Base-by-base conservation (phyloP, 2,113 vertebrate species). In the Sturnira hondurensis region DNA sequence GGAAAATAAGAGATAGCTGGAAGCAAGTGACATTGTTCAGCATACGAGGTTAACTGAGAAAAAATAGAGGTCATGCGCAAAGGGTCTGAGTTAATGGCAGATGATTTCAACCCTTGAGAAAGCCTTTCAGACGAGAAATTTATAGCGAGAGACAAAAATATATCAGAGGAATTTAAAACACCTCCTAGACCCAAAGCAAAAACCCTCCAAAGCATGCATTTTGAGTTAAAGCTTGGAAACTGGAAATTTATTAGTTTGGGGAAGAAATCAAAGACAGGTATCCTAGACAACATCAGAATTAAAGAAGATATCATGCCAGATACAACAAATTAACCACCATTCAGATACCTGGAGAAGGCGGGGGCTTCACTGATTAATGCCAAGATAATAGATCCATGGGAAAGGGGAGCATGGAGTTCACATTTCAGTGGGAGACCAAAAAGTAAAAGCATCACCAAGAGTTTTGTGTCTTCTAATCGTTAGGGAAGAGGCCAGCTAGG, bases 11-110 rank as follows among this genome's bases (percentile, higher is more conserved):
- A 91, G 4, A 47, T 74, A 93, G 68, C 93, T 93, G 89, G 8
- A 1, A 96, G 81, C 76, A 97, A 97, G 63, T 41, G 41, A 43
- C 33, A 77, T 93, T 96, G 43, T 77, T 97, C 22, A 91, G 38
- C 52, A 78, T 82, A 96, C 84, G 78, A 97, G 94, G 95, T 97
- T 97, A 97, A 86, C 76, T 86, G 89, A 97, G 54, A 97, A 96
- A 97, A 97, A 97, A 96, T 36, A 97, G 95, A 97, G 95, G 94
- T 98, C 82, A 58, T 45, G 93, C 67, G 71, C 92, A 96, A 93
- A 94, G 20, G 5, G 1, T 91, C 71, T 81, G 70, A 92, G 54
- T 97, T 91, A 96, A 95, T 73, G 68, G 81, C 54, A 94, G 89
- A 94, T 92, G 52, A 73, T 95, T 96, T 94, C 86, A 94, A 61